phyloP scores from a whole-genome alignment of 2,888 invertebrate genomes.

The Stenotaenia linearis region DNA sequence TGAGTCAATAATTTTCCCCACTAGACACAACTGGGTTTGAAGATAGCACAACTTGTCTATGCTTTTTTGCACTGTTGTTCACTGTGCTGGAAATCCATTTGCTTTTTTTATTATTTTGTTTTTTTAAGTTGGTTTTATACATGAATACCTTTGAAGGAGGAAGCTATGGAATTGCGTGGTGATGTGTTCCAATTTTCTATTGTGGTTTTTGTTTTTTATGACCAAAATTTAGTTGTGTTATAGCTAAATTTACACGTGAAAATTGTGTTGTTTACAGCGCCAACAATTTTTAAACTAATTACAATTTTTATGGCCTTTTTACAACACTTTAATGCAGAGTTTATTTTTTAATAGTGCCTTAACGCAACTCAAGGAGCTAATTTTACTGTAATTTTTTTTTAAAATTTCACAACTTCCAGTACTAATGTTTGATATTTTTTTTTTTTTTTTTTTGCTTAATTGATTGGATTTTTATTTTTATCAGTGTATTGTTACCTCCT shows the following conservation, averaged over 20 bases:
- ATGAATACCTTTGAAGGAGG: neutral
- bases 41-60: slow-evolving; percentile 23
- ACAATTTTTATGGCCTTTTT: neutral
- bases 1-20: slow-evolving; percentile 24
- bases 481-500: neutral
- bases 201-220: neutral
- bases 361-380: no score
- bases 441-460: neutral
- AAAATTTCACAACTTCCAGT: no score
- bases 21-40: slow-evolving; percentile 24
- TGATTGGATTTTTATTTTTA: neutral
- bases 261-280: neutral
- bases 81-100: slow-evolving; percentile 13
- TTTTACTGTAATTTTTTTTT: neutral
- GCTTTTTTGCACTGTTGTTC: neutral
- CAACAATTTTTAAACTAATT: neutral
- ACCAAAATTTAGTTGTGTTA: no score
- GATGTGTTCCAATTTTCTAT: no score
- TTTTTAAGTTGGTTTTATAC: neutral
- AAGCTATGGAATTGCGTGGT: neutral
- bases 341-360: neutral
- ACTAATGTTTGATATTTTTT: no score
- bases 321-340: neutral
- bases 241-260: neutral
- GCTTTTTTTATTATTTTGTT: neutral